Percentiles rank a stretch among this genome's conserved stretches.
Conservation (phyloP, 2,113 vertebrate species). For the Microtus richardsoni region DNA sequence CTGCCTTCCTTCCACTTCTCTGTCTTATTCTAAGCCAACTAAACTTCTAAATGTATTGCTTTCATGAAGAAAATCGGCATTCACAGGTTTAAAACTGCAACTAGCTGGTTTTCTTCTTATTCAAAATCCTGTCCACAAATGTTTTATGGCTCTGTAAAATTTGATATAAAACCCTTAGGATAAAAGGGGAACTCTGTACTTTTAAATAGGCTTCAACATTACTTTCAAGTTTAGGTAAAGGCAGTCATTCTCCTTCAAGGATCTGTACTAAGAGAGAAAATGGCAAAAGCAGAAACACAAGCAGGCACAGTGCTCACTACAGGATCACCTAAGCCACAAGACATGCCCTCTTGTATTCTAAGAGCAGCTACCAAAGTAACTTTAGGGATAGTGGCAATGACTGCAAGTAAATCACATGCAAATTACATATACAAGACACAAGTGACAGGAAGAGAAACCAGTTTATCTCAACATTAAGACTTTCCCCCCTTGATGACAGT, state of each 20-base stretch:
- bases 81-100: conserved; percentile 34
- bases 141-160: conserved; percentile 23
- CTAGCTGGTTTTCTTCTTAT: conserved; percentile 27
- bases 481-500: neutral
- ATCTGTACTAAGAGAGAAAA: conserved; percentile 12
- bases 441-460: neutral
- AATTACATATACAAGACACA: neutral
- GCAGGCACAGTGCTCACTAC: neutral
- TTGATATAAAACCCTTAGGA: neutral
- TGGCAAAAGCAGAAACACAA: neutral
- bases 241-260: conserved; percentile 5
- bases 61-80: conserved; percentile 37
- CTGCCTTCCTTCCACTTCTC: neutral
- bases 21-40: neutral
- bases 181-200: neutral
- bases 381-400: neutral
- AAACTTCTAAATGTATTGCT: conserved; percentile 21
- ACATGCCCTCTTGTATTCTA: neutral
- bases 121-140: conserved; percentile 30
- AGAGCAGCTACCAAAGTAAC: conserved; percentile 8
- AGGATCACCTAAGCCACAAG: conserved; percentile 15
- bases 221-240: conserved; percentile 41
- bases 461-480: neutral
- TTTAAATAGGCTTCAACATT: conserved; percentile 32
- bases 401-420: neutral